These are phyloP conservation scores for Oxyruncus cristatus DNA, from an alignment of 2,113 vertebrate genomes.

Conservation along the genomic window DNA sequence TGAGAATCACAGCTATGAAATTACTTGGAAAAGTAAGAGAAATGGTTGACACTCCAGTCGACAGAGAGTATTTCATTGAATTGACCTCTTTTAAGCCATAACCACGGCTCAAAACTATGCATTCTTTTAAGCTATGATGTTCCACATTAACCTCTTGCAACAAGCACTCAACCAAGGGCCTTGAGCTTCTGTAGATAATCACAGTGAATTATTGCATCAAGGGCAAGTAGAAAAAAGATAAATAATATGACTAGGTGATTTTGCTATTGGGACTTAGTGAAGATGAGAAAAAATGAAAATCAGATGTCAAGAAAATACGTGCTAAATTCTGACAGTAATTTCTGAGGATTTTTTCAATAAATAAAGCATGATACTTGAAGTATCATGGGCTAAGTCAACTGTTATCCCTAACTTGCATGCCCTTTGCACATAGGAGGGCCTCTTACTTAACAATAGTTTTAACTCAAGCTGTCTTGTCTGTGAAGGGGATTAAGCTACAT, in stretches of 20 bases:
- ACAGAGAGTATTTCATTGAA: conserved; percentile 30
- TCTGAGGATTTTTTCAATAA: not conserved
- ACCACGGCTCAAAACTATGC: not conserved
- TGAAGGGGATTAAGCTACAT: not conserved
- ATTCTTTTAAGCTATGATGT: conserved; percentile 36
- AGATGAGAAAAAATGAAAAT: conserved; percentile 1
- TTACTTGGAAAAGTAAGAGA: not conserved
- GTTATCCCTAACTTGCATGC: not conserved
- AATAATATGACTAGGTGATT: not conserved
- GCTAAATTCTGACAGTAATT: not conserved
- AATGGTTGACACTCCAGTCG: not conserved
- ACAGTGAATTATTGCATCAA: not conserved
- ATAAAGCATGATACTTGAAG: not conserved
- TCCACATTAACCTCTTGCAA: conserved; percentile 33
- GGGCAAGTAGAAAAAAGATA: not conserved
- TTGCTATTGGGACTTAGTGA: not conserved
- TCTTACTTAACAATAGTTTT: not conserved
- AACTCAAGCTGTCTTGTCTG: not conserved
- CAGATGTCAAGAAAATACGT: not conserved
- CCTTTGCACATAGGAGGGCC: not conserved
- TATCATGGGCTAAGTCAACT: not conserved
- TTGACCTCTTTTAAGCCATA: conserved; percentile 24
- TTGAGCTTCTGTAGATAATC: conserved; percentile 8
- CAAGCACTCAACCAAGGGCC: not conserved
- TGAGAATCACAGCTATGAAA: not conserved